Evolutionary conservation across 2,113 vertebrate species (phyloP).

Genomic region (Actinemys pallida): DNA sequence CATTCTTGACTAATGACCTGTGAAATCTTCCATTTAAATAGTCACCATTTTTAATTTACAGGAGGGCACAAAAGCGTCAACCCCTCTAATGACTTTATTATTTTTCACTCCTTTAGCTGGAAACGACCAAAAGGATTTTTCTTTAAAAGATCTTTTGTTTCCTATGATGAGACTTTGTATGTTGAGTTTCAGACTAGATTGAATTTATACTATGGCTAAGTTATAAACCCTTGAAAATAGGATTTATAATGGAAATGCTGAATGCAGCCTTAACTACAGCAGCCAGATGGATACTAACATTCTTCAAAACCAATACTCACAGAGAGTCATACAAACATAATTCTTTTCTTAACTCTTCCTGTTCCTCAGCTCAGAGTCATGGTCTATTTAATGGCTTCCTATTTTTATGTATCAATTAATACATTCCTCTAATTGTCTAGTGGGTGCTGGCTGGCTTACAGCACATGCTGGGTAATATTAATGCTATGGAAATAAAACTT

Average conservation of each 20-base stretch:
- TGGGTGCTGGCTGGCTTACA: not conserved
- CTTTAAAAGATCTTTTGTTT: constrained; percentile 58
- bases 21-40: constrained; percentile 60
- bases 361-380: not conserved
- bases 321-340: constrained; percentile 68
- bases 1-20: constrained; percentile 49
- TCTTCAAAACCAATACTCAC: constrained; percentile 68
- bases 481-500: not conserved
- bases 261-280: constrained; percentile 59
- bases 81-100: constrained; percentile 32
- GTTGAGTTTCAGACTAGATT: constrained; percentile 68
- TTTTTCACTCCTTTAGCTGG: not conserved
- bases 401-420: constrained; percentile 12
- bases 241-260: constrained; percentile 80
- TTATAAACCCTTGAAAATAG: constrained; percentile 79
- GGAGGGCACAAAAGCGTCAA: constrained; percentile 23
- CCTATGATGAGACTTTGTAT: constrained; percentile 57
- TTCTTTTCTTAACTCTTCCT: constrained; percentile 64
- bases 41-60: constrained; percentile 64
- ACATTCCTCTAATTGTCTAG: not conserved
- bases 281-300: constrained; percentile 73
- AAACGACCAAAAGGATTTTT: constrained; percentile 34
- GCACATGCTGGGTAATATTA: not conserved
- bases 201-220: constrained; percentile 77
- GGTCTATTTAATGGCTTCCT: not conserved